A percentile compares a stretch with the other conserved stretches of the same genome.
These are phyloP conservation scores for Paraescarpia echinospica DNA, from an alignment of 1,140 invertebrate genomes.

Conservation along the genomic window DNA sequence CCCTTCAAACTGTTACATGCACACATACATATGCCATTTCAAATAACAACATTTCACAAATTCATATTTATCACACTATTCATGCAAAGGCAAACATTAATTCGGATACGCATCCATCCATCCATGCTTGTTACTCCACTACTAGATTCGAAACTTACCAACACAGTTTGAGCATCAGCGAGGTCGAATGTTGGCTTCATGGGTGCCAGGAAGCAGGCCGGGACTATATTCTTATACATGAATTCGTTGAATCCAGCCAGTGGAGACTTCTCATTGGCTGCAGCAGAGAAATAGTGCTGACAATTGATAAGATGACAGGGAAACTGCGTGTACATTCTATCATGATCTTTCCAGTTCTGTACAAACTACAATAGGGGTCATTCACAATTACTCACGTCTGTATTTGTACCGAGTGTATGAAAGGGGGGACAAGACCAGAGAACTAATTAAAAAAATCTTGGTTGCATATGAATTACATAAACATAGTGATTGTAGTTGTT, in stretches of 20 bases:
- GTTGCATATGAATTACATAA: too few species aligned
- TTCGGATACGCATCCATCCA: neutral
- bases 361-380: too few species aligned
- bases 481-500: too few species aligned
- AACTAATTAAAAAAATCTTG: too few species aligned
- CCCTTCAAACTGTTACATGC: neutral
- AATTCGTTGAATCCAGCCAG: slow-evolving; percentile 61
- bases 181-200: slow-evolving; percentile 64
- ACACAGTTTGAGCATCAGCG: slow-evolving; percentile 62
- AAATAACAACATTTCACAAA: slow-evolving; percentile 14
- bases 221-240: slow-evolving; percentile 63
- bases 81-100: neutral
- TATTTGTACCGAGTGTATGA: too few species aligned
- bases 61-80: too few species aligned
- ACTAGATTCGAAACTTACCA: slow-evolving; percentile 39
- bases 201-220: slow-evolving; percentile 65
- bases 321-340: too few species aligned
- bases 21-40: neutral
- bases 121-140: neutral
- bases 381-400: too few species aligned
- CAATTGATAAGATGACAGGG: neutral
- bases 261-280: neutral
- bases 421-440: too few species aligned
- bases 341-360: too few species aligned
- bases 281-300: neutral